phyloP scores from a whole-genome alignment of 30 jellyfish, hydroid and myxozoan genomes.

The Turritopsis rubra region DNA sequence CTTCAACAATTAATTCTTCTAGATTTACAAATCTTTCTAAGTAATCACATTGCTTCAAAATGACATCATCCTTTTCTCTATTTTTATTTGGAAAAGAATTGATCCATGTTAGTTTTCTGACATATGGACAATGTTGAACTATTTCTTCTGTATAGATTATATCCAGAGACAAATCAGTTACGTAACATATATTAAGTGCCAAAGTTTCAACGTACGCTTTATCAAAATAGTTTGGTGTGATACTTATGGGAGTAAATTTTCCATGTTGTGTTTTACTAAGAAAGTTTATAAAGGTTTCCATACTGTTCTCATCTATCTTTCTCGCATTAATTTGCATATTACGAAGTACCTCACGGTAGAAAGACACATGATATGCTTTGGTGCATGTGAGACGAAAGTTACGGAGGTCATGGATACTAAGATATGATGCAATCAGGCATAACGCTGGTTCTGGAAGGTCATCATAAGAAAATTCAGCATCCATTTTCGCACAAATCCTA shows the following conservation, averaged over 20 bases:
- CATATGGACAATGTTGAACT: background rate
- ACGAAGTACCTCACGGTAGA: background rate
- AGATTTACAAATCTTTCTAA: background rate
- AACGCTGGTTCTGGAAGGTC: background rate
- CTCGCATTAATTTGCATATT: background rate
- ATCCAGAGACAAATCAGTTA: background rate
- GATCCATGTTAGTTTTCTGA: background rate
- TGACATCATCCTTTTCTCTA: background rate
- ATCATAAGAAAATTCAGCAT: background rate
- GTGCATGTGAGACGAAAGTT: background rate
- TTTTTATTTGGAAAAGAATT: background rate
- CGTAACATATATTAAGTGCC: background rate
- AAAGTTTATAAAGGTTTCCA: background rate
- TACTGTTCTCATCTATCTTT: background rate
- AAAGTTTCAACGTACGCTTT: background rate
- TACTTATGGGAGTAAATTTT: background rate
- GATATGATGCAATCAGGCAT: background rate
- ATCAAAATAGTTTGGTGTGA: background rate
- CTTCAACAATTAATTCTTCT: slow-evolving; percentile 6
- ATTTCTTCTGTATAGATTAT: background rate
- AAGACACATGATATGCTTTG: background rate
- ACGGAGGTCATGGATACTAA: background rate
- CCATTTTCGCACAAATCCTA: no score
- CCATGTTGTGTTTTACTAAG: background rate
- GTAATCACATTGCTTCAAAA: background rate